These are phyloP conservation scores for Plectus sambesii DNA, from an alignment of 1,140 invertebrate genomes.

Conservation along the genomic window DNA sequence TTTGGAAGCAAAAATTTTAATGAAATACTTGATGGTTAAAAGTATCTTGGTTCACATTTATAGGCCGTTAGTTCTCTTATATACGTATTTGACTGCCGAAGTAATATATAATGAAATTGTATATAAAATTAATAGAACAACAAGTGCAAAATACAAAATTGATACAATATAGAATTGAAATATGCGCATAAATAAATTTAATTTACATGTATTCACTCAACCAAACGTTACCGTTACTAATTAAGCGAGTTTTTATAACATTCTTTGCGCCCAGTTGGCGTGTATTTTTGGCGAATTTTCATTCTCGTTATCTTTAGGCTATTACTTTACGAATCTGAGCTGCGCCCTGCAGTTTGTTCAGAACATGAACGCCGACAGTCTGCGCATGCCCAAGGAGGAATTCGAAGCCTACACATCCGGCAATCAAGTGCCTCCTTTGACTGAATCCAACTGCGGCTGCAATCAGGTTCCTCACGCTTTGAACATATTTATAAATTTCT, in stretches of 20 bases:
- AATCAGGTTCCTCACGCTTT: constrained; percentile 63
- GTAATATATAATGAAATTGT: too few species aligned
- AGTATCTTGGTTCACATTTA: background rate
- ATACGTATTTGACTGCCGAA: too few species aligned
- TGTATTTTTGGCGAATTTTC: constrained; percentile 10
- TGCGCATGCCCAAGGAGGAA: constrained; percentile 80
- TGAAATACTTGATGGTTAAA: too few species aligned
- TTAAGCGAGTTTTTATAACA: background rate
- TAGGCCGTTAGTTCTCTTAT: constrained; percentile 16
- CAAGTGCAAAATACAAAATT: too few species aligned
- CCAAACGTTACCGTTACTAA: too few species aligned
- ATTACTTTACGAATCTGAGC: constrained; percentile 97
- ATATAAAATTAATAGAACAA: too few species aligned
- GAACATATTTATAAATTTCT: constrained; percentile 45
- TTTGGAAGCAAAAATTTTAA: too few species aligned
- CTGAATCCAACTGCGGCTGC: constrained; percentile 52
- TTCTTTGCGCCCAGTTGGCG: background rate
- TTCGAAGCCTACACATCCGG: constrained; percentile 92
- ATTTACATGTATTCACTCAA: too few species aligned
- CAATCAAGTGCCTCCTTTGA: constrained; percentile 59
- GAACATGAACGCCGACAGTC: constrained; percentile 78
- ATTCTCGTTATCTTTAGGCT: constrained; percentile 56
- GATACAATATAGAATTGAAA: too few species aligned
- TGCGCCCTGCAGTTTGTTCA: constrained; percentile 96
- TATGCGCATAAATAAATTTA: too few species aligned